A percentile compares a stretch with the other conserved stretches of the same genome.
Evolutionary conservation across 2,113 vertebrate species (phyloP).

Genomic region (Telmatochromis sp.): DNA sequence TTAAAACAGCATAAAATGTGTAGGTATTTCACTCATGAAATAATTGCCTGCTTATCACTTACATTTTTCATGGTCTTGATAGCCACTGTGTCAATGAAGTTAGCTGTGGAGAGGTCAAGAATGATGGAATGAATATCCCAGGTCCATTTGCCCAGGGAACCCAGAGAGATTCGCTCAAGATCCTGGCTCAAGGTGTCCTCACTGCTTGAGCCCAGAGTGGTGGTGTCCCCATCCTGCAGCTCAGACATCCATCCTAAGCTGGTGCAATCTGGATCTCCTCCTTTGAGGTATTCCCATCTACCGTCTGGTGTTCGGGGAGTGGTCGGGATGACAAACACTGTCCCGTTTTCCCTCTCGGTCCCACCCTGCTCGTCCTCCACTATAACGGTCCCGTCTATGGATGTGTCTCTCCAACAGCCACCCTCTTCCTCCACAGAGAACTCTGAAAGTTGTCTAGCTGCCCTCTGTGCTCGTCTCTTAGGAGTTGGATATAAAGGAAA

Average conservation of each 20-base stretch:
- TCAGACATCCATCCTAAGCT: constrained; percentile 64
- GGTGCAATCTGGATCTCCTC: constrained; percentile 47
- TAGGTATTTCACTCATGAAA: background rate
- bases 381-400: background rate
- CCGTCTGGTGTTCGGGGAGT: constrained; percentile 23
- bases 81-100: constrained; percentile 86
- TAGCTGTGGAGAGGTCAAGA: constrained; percentile 82
- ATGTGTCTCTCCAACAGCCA: constrained; percentile 17
- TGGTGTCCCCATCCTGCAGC: constrained; percentile 68
- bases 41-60: constrained; percentile 36
- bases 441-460: constrained; percentile 13
- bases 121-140: constrained; percentile 79
- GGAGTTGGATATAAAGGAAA: background rate
- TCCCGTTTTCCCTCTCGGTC: constrained; percentile 56
- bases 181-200: constrained; percentile 81
- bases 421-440: constrained; percentile 62
- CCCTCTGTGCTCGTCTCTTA: constrained; percentile 44
- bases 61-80: constrained; percentile 88
- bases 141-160: constrained; percentile 69
- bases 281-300: constrained; percentile 71
- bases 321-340: constrained; percentile 70
- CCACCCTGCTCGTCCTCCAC: constrained; percentile 29
- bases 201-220: constrained; percentile 79
- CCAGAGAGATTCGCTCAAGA: constrained; percentile 68
- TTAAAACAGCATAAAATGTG: background rate